Evolutionary conservation across 2,888 invertebrate species (phyloP), one percentile per base, ranked within the genome.

Genomic region (Dasypolia templi): DNA sequence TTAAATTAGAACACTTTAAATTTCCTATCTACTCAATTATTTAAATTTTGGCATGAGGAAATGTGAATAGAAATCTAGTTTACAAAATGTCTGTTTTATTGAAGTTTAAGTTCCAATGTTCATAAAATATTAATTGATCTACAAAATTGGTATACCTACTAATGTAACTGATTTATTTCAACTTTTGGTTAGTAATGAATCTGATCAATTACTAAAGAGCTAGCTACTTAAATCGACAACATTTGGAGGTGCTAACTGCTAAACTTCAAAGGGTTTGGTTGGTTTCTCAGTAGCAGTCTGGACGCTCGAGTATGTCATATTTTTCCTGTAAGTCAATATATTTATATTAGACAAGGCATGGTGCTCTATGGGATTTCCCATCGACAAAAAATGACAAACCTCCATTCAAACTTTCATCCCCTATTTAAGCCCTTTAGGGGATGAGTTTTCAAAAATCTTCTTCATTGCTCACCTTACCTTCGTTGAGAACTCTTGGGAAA

Each of bases 311-410:
- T 85, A 85, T 3, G 35, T 39, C 55, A 72, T 19, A 35, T 75
- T 85, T 29, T 69, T 59, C 51, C 86, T 86, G 87, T 56, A 87
- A 86, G 56, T 39, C 0, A 62, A 74, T 12, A 49, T 1, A 64
- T 39, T 44, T 49, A 65, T 35, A 35, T 51, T 42, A 42, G n/a
- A 72, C 2, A 70, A 53, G 14, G 32, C 32, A 0, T 17, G 22
- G 17, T 9, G 26, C 1, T 19, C 4, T 7, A 26, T 12, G 29
- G 29, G 63, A 63, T 32, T 49, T 32, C 29, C 14, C 4, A 44
- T 12, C 1, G 42, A 62, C 12, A 44, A 29, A 22, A 55, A 22
- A 44, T 29, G 4, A 32, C 22, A n/a, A 64, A n/a, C 17, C 1
- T 53, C 6, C 6, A n/a, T n/a, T n/a, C 32, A 22, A 29, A 44